Evolutionary conservation across 1,140 invertebrate species (phyloP).

Genomic region (Spodoptera frugiperda): DNA sequence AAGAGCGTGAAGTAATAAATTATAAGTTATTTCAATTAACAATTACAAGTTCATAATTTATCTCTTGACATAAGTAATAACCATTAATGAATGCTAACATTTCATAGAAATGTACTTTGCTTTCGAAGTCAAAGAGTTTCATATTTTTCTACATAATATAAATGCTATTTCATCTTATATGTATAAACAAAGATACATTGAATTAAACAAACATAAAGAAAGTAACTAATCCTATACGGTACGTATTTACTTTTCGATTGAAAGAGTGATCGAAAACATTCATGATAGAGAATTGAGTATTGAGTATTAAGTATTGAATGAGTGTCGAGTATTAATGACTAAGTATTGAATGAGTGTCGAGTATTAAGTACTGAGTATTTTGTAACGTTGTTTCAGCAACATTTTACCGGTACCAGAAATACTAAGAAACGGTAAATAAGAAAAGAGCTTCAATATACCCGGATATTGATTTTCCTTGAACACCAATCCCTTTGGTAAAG

Average conservation of each 20-base stretch:
- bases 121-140: neutral
- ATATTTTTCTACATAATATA: neutral
- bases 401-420: constrained; percentile 15
- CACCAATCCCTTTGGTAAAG: constrained; percentile 18
- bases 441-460: constrained; percentile 19
- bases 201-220: neutral
- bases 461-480: constrained; percentile 35
- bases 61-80: too few species aligned
- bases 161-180: neutral
- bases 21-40: too few species aligned
- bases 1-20: too few species aligned
- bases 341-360: too few species aligned
- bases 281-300: too few species aligned
- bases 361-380: neutral
- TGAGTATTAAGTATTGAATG: too few species aligned
- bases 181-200: too few species aligned
- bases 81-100: too few species aligned
- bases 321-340: too few species aligned
- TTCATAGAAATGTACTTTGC: too few species aligned
- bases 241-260: neutral
- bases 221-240: neutral
- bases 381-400: constrained; percentile 13
- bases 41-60: too few species aligned
- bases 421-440: constrained; percentile 22
- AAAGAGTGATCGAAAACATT: neutral